Evolutionary conservation across 35 echinoderm and acorn worm genomes (phyloP).

Genomic region (Diadema setosum): DNA sequence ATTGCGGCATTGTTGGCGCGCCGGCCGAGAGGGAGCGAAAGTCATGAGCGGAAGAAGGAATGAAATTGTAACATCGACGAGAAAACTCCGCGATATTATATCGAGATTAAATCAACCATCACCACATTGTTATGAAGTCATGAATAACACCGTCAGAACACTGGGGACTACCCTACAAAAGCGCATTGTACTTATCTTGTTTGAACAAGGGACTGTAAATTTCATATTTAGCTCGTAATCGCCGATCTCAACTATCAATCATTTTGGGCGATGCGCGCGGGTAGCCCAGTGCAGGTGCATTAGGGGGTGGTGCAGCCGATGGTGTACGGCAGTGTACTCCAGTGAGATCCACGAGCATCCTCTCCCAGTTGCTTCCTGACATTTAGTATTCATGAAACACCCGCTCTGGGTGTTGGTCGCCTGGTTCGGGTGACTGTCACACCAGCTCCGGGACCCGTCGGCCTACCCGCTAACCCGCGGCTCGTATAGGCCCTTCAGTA

Average conservation of each 20-base stretch:
- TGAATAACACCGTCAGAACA: background rate
- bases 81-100: conserved; percentile 1
- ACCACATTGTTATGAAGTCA: conserved; percentile 2
- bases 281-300: background rate
- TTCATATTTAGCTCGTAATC: conserved; percentile 2
- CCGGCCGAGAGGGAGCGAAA: background rate
- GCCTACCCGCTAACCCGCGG: background rate
- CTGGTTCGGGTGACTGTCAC: background rate
- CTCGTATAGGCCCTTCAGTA: background rate
- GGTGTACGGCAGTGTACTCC: background rate
- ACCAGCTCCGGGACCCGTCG: background rate
- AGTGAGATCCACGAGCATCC: background rate
- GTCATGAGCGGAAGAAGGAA: background rate
- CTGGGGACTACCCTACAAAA: background rate
- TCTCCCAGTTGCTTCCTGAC: background rate
- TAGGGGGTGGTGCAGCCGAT: background rate
- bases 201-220: background rate
- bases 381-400: conserved; percentile 2
- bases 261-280: conserved; percentile 2
- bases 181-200: background rate
- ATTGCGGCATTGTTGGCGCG: background rate
- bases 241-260: conserved; percentile 1
- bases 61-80: background rate
- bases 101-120: conserved; percentile 2
- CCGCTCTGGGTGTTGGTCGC: background rate